Evolutionary conservation across 2,888 invertebrate genomes (phyloP).

Genomic region (Heliconius ethilla): DNA sequence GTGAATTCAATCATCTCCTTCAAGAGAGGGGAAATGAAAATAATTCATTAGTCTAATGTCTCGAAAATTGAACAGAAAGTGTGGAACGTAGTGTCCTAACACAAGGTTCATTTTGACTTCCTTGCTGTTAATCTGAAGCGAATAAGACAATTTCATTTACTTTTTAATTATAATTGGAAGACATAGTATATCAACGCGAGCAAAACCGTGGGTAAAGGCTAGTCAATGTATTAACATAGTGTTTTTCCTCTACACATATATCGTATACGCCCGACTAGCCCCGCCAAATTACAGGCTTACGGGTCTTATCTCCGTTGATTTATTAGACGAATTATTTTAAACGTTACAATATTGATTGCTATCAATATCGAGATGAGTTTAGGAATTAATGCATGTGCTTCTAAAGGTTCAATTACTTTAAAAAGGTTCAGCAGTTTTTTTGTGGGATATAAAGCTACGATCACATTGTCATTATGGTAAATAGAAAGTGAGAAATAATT

Average conservation of each 20-base stretch:
- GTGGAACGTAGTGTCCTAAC: neutral
- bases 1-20: too few relatives aligned
- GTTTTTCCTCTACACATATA: slow-evolving; percentile 4
- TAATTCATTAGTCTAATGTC: too few relatives aligned
- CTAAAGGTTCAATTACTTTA: neutral
- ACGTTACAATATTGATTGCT: slow-evolving; percentile 30
- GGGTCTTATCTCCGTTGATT: slow-evolving; percentile 42
- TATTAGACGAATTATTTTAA: slow-evolving; percentile 39
- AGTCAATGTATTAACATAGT: neutral
- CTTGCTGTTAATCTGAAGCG: neutral
- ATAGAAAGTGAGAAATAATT: neutral
- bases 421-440: neutral
- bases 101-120: neutral
- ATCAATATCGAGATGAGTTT: slow-evolving; percentile 22
- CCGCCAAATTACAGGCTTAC: slow-evolving; percentile 44
- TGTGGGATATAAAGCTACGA: neutral
- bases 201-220: neutral
- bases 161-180: too few relatives aligned
- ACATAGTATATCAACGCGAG: neutral
- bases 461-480: neutral
- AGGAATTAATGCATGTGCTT: slow-evolving; percentile 2
- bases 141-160: too few relatives aligned
- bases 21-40: too few relatives aligned
- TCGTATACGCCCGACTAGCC: slow-evolving; percentile 32
- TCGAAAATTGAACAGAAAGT: too few relatives aligned